Conservation (phyloP, 2,888 invertebrate genomes). For the Chrysotoxum bicinctum region DNA sequence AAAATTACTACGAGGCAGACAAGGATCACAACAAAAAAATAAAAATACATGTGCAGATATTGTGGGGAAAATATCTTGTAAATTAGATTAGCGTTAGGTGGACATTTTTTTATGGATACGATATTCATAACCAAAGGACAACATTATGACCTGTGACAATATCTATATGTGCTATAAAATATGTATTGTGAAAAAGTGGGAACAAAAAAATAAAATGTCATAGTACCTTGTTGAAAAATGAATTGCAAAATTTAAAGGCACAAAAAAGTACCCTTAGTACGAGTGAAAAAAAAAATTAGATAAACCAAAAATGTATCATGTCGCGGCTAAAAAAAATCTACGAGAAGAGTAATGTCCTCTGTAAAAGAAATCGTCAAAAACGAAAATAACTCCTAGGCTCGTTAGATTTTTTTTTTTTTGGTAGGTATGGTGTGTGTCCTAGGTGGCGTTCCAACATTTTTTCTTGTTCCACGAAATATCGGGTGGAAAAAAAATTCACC, state of each 20-base stretch:
- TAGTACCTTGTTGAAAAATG: conserved; percentile 54
- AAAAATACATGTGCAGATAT: background rate
- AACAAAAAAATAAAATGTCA: conserved; percentile 17
- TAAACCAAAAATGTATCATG: conserved; percentile 62
- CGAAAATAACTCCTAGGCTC: conserved; percentile 40
- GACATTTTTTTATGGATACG: conserved; percentile 7
- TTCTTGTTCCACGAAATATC: conserved; percentile 23
- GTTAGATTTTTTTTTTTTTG: conserved; percentile 6
- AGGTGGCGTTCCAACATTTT: conserved; percentile 44
- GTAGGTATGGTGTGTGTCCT: background rate
- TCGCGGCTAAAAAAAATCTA: background rate
- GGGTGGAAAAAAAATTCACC: background rate
- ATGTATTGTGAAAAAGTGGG: background rate
- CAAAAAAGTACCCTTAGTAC: conserved; percentile 10
- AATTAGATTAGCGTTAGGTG: conserved; percentile 66
- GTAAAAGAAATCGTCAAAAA: conserved; percentile 43
- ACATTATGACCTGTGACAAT: conserved; percentile 1
- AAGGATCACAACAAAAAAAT: background rate
- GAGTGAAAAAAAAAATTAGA: conserved; percentile 54
- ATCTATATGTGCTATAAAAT: background rate
- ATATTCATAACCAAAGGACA: background rate
- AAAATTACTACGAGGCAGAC: background rate
- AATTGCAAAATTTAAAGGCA: conserved; percentile 55
- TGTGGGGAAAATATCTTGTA: conserved; percentile 61
- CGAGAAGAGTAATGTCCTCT: conserved; percentile 23